phyloP scores from a whole-genome alignment of 2,113 vertebrate genomes.

The Pomatostomus ruficeps region DNA sequence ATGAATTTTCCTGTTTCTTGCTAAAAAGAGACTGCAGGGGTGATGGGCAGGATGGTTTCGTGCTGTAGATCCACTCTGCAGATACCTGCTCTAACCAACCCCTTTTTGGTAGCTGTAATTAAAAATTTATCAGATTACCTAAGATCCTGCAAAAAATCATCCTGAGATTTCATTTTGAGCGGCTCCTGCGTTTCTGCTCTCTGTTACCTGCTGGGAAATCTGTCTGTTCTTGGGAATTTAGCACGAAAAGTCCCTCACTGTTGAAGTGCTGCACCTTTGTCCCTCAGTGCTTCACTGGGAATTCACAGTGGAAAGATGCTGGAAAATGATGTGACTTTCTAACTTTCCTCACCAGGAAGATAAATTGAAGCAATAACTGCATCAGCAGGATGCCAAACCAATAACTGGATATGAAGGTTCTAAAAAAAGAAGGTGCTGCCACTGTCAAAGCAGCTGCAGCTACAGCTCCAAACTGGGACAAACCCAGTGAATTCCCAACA shows the following conservation, averaged over 20 bases:
- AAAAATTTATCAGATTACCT: background rate
- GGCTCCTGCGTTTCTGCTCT: background rate
- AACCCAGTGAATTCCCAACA: background rate
- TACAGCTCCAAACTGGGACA: background rate
- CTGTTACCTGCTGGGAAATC: background rate
- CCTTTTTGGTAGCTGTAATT: background rate
- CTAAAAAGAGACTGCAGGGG: background rate
- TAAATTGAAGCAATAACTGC: background rate
- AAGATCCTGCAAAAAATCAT: background rate
- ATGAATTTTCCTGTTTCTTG: background rate
- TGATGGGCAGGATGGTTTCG: background rate
- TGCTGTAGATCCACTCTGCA: background rate
- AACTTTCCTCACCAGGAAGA: background rate
- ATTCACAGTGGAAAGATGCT: background rate
- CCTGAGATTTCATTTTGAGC: background rate
- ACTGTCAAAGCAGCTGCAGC: background rate
- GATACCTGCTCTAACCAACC: background rate
- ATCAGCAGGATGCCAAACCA: background rate
- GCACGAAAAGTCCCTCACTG: background rate
- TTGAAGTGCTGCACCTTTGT: background rate
- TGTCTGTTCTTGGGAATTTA: background rate
- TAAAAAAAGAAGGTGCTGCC: background rate
- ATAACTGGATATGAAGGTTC: background rate
- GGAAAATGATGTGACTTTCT: background rate
- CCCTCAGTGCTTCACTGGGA: background rate